phyloP scores from a whole-genome alignment of 1,140 invertebrate species.

The Calephelis virginiensis region DNA sequence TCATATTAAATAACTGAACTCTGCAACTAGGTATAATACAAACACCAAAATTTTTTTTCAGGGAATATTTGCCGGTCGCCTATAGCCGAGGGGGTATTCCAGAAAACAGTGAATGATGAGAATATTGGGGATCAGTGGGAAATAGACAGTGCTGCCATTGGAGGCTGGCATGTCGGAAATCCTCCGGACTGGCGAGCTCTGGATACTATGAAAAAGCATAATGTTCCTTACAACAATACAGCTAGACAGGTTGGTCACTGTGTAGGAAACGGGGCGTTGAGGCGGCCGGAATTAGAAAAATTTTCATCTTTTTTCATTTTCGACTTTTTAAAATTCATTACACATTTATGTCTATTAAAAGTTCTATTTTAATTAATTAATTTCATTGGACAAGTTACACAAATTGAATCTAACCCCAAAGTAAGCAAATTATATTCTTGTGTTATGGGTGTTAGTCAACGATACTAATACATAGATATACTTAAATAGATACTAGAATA shows the following conservation, averaged over 20 bases:
- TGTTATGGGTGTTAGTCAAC: too few relatives aligned
- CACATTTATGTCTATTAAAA: too few relatives aligned
- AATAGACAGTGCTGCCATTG: conserved; percentile 93
- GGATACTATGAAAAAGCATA: conserved; percentile 84
- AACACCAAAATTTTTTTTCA: conserved; percentile 45
- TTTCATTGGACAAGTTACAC: too few relatives aligned
- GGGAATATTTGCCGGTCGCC: conserved; percentile 97
- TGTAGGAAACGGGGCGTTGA: too few relatives aligned
- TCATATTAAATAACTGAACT: conserved; percentile 5
- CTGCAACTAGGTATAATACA: neutral
- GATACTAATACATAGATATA: too few relatives aligned
- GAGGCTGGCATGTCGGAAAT: conserved; percentile 91
- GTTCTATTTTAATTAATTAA: too few relatives aligned
- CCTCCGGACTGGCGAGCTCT: conserved; percentile 88
- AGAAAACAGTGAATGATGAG: conserved; percentile 83
- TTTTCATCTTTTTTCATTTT: too few relatives aligned
- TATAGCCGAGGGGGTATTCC: conserved; percentile 95
- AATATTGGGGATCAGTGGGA: conserved; percentile 84
- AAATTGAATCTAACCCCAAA: too few relatives aligned
- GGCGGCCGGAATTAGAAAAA: too few relatives aligned
- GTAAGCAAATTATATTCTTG: too few relatives aligned
- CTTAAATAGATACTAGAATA: too few relatives aligned
- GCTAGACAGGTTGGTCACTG: conserved; percentile 84
- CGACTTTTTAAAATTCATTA: too few relatives aligned
- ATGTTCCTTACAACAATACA: conserved; percentile 85